phyloP scores from a whole-genome alignment of 2,113 vertebrate genomes.

The Toxotes chatareus region DNA sequence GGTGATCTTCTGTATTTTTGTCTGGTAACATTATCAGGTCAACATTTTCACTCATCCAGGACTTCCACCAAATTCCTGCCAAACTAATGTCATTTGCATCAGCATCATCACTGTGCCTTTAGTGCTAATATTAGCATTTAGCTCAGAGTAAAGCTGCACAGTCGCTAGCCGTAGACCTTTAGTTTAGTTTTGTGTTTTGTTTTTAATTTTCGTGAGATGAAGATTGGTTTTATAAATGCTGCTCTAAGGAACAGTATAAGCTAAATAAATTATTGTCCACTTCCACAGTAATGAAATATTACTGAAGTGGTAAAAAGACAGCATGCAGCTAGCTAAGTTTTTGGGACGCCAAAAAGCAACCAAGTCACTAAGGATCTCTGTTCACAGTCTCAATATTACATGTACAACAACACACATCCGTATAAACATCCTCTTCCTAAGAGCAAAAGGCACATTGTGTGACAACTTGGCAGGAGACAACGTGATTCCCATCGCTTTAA shows the following conservation, averaged over 20 bases:
- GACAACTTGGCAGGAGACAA: slow-evolving; percentile 51
- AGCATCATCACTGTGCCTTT: background rate
- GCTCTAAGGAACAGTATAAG: no score
- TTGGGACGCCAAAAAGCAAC: slow-evolving; percentile 4
- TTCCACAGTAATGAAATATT: background rate
- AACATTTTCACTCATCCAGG: background rate
- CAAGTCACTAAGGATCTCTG: background rate
- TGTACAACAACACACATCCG: background rate
- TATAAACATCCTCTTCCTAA: slow-evolving; percentile 18
- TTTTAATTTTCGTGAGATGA: no score
- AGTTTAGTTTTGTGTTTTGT: no score
- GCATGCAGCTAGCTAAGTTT: background rate
- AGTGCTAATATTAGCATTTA: no score
- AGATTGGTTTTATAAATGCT: no score
- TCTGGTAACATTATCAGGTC: background rate
- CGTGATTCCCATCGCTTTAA: slow-evolving; percentile 44
- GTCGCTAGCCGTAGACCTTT: no score
- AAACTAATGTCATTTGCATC: no score
- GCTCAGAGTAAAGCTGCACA: no score
- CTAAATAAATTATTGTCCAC: no score
- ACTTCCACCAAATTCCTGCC: background rate
- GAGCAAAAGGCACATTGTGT: slow-evolving; percentile 22
- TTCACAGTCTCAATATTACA: slow-evolving; percentile 9
- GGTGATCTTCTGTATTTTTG: no score
- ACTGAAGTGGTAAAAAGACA: background rate